Percentiles rank a stretch among this genome's conserved stretches.
Evolutionary conservation across 2,888 invertebrate genomes (phyloP).

Genomic region (Tetragonisca angustula): DNA sequence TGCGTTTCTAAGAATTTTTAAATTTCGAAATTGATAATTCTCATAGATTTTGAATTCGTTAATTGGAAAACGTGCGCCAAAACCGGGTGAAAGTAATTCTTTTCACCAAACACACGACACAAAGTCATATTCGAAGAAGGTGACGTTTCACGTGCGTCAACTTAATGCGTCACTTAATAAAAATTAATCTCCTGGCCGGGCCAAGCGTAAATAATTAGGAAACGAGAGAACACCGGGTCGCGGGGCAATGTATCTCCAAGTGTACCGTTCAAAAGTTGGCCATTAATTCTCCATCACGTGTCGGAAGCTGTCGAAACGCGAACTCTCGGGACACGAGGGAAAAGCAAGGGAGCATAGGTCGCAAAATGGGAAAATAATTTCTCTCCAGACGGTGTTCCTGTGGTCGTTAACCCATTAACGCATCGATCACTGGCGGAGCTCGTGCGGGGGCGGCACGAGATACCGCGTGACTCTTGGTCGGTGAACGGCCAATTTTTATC

Average conservation of each 20-base stretch:
- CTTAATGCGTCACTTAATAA: no score
- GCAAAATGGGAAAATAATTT: constrained; percentile 66
- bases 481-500: constrained; percentile 57
- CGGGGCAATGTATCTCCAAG: not conserved
- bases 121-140: no score
- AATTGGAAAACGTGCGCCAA: no score
- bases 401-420: constrained; percentile 69
- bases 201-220: not conserved
- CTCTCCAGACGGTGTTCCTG: constrained; percentile 63
- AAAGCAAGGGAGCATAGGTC: constrained; percentile 14
- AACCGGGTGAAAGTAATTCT: no score
- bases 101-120: no score
- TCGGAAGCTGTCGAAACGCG: not conserved
- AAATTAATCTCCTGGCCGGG: no score
- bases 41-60: no score
- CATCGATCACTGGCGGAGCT: constrained; percentile 60
- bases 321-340: not conserved
- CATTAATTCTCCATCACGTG: constrained; percentile 30
- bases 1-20: no score
- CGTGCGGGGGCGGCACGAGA: constrained; percentile 6
- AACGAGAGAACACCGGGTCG: not conserved
- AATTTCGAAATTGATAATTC: no score
- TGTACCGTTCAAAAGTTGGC: not conserved
- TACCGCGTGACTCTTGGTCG: constrained; percentile 16
- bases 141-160: no score